Evolutionary conservation across 2,888 invertebrate species (phyloP), one percentile per base, ranked within the genome.

Genomic region (Dastarcus helophoroides): DNA sequence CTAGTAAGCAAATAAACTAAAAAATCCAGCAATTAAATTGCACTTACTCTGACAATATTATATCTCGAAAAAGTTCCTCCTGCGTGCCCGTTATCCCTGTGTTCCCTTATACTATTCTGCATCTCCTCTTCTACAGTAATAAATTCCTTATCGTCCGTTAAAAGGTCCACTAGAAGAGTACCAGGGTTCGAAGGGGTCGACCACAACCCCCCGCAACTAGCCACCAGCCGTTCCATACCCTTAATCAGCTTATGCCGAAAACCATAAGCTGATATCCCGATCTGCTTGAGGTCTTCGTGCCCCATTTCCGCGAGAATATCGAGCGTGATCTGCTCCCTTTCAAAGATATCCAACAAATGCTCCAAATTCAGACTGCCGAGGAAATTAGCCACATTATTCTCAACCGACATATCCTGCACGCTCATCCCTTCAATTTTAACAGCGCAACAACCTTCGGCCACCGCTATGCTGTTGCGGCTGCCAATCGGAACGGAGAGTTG

Each of bases 291-390:
- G 63, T 95, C 95, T 47, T 94, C 94, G 58, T 95, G 95, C 0
- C 86, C 83, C 95, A 97, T 95, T 65, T 97, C 95, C 0, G 88
- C 82, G 9, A 97, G 64, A 47, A 97, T 93, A 56, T 95, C 94
- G 50, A 94, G 70, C 0, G 90, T 88, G 33, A 97, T 95, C 60
- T 94, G 91, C 52, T 95, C 95, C 2, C 86, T 72, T 48, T 94
- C 93, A 51, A 95, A 77, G 9, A 90, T 69, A 37, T 88, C 79
- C 9, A 74, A 67, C 22, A 95, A 65, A 55, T 90, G 88, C 40
- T 93, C 91, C 32, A 95, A 63, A 13, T 86, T 85, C 47, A 94
- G 70, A 49, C 82, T 85, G 37, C 71, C 65, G 2, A 90, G 69
- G 68, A 90, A 88, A 16, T 76, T 71, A 4, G 69, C 61, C 3